These are phyloP conservation scores for Acronicta psi DNA, from an alignment of 2,888 invertebrate genomes.

Conservation along the genomic window DNA sequence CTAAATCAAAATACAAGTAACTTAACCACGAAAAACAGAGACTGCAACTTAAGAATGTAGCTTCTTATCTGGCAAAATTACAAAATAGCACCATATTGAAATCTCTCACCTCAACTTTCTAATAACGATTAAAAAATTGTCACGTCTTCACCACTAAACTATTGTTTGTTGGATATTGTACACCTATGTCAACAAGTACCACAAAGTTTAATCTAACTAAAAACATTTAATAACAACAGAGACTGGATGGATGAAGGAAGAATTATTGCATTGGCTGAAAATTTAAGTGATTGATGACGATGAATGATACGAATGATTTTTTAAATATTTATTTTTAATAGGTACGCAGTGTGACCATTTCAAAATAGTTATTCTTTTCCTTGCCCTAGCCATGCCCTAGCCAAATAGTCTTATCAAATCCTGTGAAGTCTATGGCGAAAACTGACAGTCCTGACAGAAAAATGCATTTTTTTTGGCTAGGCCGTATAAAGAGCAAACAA, in stretches of 20 bases:
- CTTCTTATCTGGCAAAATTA: neutral
- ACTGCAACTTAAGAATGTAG: neutral
- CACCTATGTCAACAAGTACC: conserved; percentile 38
- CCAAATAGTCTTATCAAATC: too few species aligned
- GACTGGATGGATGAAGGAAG: conserved; percentile 32
- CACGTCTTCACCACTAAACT: conserved; percentile 24
- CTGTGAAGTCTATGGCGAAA: too few species aligned
- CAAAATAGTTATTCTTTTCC: too few species aligned
- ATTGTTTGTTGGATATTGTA: conserved; percentile 18
- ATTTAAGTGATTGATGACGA: conserved; percentile 31
- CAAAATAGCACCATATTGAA: conserved; percentile 13
- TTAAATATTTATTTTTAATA: too few species aligned
- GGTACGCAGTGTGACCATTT: too few species aligned
- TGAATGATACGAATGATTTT: conserved; percentile 10
- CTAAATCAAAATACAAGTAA: neutral
- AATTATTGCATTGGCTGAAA: conserved; percentile 29
- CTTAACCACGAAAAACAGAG: neutral
- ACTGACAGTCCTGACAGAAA: too few species aligned
- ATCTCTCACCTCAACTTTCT: conserved; percentile 37
- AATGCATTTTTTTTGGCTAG: too few species aligned
- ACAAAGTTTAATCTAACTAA: conserved; percentile 27
- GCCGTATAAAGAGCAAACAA: too few species aligned
- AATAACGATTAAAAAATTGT: conserved; percentile 17
- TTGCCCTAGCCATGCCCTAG: too few species aligned
- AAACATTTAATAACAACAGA: conserved; percentile 30